Evolutionary conservation across 2,113 vertebrate genomes (phyloP), one percentile per base, ranked within the genome.

Genomic region (Loxodonta africana): DNA sequence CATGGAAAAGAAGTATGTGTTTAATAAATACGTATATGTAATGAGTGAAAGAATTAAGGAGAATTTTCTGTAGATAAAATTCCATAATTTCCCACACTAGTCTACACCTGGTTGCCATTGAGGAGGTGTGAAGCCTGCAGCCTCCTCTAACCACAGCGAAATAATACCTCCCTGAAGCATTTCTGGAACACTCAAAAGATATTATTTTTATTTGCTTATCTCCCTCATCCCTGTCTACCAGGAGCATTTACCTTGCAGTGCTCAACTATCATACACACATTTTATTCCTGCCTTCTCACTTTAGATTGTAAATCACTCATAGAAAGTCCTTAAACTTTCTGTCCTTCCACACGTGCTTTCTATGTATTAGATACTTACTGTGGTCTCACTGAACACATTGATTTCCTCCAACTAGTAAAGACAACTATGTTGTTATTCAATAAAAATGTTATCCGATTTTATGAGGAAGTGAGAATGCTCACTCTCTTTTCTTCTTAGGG

Each of bases 361-460:
- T 2, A 8, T 63, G 2, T 60, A 30, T 37, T n/a, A 63, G 11
- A n/a, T 65, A 7, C 9, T 28, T 18, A 77, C 0, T 37, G n/a
- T 73, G 26, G 2, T 48, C 7, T 2, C 4, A 57, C 30, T 71
- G 4, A 73, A 83, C 23, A 82, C 12, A 63, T 25, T 25, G 4
- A 74, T 23, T 30, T 83, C 91, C 15, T 46, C 1, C 23, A 69
- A 73, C 4, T 60, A 30, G 14, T 11, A 51, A 53, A 20, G 3
- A 20, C 0, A 30, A 20, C 1, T 17, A 28, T 26, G 1, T n/a
- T 53, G 20, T 69, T 60, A 0, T 15, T 6, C 12, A 74, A 33
- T 18, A 18, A 48, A 78, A 83, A 77, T 33, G 20, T 25, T 91
- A 91, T 12, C 5, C 51, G 1, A 11, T 46, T 69, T 41, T 41